These are phyloP conservation scores for mouse (Mus musculus) DNA, from an alignment of 2,113 vertebrate species.

Conservation along the genomic window DNA sequence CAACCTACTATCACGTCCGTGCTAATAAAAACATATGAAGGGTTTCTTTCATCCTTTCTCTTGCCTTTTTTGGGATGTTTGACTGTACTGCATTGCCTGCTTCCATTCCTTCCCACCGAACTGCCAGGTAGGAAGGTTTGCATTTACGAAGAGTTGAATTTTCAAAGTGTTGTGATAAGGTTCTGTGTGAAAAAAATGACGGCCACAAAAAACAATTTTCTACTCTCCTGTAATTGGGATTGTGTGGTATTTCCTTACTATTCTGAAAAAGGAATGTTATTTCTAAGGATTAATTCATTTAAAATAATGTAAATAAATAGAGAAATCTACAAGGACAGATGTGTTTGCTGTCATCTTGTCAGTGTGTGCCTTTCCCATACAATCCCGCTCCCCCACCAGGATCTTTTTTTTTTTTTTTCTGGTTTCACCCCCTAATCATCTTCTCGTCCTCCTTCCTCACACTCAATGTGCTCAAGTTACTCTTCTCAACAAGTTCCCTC, in stretches of 20 bases:
- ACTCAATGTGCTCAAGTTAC: neutral
- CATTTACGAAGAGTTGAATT: conserved; percentile 49
- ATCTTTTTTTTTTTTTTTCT: neutral
- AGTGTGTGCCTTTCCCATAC: neutral
- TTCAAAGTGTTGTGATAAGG: conserved; percentile 58
- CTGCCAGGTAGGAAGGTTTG: neutral
- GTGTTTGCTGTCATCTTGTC: neutral
- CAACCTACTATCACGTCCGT: neutral
- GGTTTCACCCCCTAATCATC: neutral
- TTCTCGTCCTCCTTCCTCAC: neutral
- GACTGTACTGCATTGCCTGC: conserved; percentile 12
- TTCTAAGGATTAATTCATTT: conserved; percentile 60
- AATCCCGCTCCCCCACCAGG: neutral
- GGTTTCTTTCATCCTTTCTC: neutral
- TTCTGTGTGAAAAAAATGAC: conserved; percentile 68
- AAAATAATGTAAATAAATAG: conserved; percentile 59
- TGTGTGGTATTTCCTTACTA: conserved; percentile 50
- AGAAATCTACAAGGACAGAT: neutral
- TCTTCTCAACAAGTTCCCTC: neutral
- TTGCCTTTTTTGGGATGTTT: neutral
- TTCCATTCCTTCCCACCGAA: conserved; percentile 47
- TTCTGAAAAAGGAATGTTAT: conserved; percentile 51
- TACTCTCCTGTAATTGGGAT: conserved; percentile 10
- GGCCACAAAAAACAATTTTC: conserved; percentile 4
- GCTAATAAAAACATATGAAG: conserved; percentile 16